These are phyloP conservation scores for Lycocerus yunnanus DNA, from an alignment of 2,888 invertebrate species.

Conservation along the genomic window DNA sequence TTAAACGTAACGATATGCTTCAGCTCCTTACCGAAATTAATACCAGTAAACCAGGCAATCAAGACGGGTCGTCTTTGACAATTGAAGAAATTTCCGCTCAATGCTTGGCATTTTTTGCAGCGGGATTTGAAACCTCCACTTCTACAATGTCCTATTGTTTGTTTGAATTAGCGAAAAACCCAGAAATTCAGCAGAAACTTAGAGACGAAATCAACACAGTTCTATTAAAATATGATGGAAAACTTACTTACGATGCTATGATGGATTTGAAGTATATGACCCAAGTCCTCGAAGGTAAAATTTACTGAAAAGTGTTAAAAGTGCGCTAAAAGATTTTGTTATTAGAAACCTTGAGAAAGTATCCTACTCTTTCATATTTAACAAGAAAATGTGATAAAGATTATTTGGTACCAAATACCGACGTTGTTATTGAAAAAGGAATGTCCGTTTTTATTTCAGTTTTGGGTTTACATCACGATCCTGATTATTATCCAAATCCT, in stretches of 20 bases:
- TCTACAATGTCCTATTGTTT: conserved; percentile 52
- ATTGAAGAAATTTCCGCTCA: conserved; percentile 48
- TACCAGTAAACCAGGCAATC: neutral
- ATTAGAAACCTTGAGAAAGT: conserved; percentile 50
- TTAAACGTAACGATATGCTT: conserved; percentile 49
- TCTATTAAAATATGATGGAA: conserved; percentile 43
- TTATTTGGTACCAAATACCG: conserved; percentile 37
- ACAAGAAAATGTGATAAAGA: conserved; percentile 40
- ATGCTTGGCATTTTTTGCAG: conserved; percentile 55
- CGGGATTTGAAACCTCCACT: conserved; percentile 59
- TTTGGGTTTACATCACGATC: conserved; percentile 44
- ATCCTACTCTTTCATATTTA: conserved; percentile 44
- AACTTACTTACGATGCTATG: conserved; percentile 53
- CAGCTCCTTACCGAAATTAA: conserved; percentile 47
- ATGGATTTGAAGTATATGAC: conserved; percentile 56
- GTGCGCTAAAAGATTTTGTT: neutral
- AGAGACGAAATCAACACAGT: conserved; percentile 50
- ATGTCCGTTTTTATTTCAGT: conserved; percentile 37
- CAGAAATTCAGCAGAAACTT: conserved; percentile 54
- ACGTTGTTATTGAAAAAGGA: conserved; percentile 35
- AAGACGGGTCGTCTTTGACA: conserved; percentile 24
- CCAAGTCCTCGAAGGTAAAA: conserved; percentile 51
- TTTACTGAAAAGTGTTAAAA: neutral
- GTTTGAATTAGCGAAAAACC: conserved; percentile 59
- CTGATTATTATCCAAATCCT: conserved; percentile 46